These are phyloP conservation scores for Microcebus griseorufus DNA, from an alignment of 2,113 vertebrate genomes.

Conservation along the genomic window DNA sequence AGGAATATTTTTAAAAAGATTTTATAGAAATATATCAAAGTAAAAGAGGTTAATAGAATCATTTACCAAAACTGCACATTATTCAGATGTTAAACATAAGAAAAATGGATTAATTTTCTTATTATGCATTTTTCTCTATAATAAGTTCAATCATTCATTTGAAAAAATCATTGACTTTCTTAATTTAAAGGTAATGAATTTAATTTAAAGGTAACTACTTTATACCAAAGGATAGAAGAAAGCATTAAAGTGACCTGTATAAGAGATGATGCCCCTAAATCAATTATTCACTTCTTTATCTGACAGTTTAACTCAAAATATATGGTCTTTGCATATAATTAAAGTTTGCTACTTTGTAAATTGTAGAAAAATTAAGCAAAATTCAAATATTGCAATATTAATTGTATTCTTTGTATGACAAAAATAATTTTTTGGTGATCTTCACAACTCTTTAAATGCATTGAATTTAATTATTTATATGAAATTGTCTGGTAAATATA, in stretches of 20 bases:
- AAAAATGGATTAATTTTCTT: slow-evolving; percentile 74
- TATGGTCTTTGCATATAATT: slow-evolving; percentile 72
- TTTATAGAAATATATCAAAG: slow-evolving; percentile 26
- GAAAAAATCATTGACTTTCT: slow-evolving; percentile 79
- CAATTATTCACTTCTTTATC: slow-evolving; percentile 80
- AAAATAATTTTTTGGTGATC: slow-evolving; percentile 52
- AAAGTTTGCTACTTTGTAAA: slow-evolving; percentile 69
- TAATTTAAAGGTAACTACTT: slow-evolving; percentile 81
- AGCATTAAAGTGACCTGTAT: slow-evolving; percentile 69
- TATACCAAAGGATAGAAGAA: slow-evolving; percentile 76
- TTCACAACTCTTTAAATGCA: slow-evolving; percentile 44
- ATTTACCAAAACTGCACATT: slow-evolving; percentile 58
- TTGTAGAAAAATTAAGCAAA: slow-evolving; percentile 73
- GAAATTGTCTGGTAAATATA: slow-evolving; percentile 64
- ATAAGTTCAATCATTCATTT: slow-evolving; percentile 78
- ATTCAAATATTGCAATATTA: slow-evolving; percentile 44
- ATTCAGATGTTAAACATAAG: slow-evolving; percentile 66
- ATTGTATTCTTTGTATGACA: slow-evolving; percentile 31
- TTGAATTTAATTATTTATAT: slow-evolving; percentile 63
- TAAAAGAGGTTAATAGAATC: slow-evolving; percentile 17
- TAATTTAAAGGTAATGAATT: slow-evolving; percentile 80
- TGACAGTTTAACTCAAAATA: slow-evolving; percentile 74
- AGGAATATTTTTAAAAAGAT: slow-evolving; percentile 12
- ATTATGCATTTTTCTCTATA: slow-evolving; percentile 66
- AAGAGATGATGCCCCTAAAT: slow-evolving; percentile 76